A percentile compares a stretch with the other conserved stretches of the same genome.
These are phyloP conservation scores for Capitulum mitella DNA, from an alignment of 2,888 invertebrate species.

Conservation along the genomic window DNA sequence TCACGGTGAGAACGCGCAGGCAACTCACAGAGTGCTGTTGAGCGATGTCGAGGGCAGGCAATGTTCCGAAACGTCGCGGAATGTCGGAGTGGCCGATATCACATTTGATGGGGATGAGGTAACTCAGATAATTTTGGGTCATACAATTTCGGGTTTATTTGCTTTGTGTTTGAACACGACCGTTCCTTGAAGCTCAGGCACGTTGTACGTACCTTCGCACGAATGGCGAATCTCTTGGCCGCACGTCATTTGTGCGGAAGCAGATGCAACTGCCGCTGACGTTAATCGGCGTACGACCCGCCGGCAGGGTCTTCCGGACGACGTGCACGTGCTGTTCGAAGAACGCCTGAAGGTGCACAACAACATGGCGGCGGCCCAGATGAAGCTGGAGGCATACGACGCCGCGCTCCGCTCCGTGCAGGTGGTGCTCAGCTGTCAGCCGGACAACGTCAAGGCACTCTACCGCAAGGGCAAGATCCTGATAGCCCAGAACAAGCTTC, in stretches of 20 bases:
- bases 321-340: slow-evolving; percentile 61
- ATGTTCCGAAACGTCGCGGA: background rate
- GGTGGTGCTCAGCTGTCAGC: slow-evolving; percentile 72
- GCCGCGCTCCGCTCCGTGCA: slow-evolving; percentile 76
- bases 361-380: slow-evolving; percentile 85
- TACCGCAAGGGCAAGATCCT: slow-evolving; percentile 68
- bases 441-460: slow-evolving; percentile 81
- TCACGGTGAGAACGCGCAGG: background rate
- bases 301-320: slow-evolving; percentile 47
- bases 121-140: background rate
- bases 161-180: too few species aligned
- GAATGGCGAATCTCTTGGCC: too few species aligned
- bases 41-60: too few species aligned
- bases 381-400: slow-evolving; percentile 77
- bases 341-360: slow-evolving; percentile 78
- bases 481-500: slow-evolving; percentile 30
- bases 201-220: too few species aligned
- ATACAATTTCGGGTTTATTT: background rate
- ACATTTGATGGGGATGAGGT: too few species aligned
- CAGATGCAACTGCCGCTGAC: too few species aligned
- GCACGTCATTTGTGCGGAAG: too few species aligned
- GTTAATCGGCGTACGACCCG: too few species aligned
- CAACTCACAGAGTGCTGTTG: too few species aligned
- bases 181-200: too few species aligned
- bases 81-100: too few species aligned